Evolutionary conservation across 37 sponge, comb jelly and placozoan genomes (phyloP).

Genomic region (Mnemiopsis leidyi): DNA sequence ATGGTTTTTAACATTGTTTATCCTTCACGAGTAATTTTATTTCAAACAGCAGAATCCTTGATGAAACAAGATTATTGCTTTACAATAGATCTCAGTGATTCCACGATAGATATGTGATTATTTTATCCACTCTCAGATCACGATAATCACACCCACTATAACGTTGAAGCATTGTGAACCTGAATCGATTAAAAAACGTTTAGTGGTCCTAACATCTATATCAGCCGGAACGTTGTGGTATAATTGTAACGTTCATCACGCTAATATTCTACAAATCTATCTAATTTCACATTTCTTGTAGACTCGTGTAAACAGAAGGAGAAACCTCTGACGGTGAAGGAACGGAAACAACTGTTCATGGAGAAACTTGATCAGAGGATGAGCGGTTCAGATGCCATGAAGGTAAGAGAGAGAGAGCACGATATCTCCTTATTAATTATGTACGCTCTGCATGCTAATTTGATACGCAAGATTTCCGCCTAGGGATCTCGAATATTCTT

Average conservation of each 20-base stretch:
- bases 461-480: not conserved
- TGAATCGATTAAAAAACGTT: not conserved
- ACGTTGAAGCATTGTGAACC: not conserved
- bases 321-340: not conserved
- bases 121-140: too few species aligned
- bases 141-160: too few species aligned
- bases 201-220: not conserved
- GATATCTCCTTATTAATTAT: too few species aligned
- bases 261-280: not conserved
- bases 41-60: too few species aligned
- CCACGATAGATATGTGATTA: not conserved
- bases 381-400: conserved; percentile 41
- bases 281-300: not conserved
- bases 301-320: conserved; percentile 39
- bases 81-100: not conserved
- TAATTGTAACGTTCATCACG: too few species aligned
- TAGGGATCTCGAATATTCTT: too few species aligned
- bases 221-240: too few species aligned
- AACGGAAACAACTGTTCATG: not conserved
- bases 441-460: not conserved
- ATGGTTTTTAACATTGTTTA: too few species aligned
- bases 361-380: not conserved
- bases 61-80: too few species aligned
- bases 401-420: conserved; percentile 9
- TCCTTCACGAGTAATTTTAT: too few species aligned